Evolutionary conservation across 2,888 invertebrate genomes (phyloP), one percentile per base, ranked within the genome.

Genomic region (Sesia bembeciformis): DNA sequence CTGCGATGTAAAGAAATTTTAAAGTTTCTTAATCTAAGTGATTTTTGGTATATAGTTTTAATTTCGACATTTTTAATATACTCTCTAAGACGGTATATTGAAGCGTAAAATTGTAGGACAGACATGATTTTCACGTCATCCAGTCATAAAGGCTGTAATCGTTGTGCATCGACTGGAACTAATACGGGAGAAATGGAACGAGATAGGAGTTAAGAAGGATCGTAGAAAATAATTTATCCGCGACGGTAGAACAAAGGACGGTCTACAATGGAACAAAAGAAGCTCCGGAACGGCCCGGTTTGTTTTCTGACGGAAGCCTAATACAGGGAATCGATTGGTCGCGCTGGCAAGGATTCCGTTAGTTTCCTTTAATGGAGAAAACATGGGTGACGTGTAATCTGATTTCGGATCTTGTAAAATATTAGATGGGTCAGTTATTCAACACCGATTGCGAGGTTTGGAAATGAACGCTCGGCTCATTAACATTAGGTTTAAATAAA

Each of bases 91-190:
- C 76, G 71, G 74, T 75, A 82, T 77, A 80, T 68, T 78, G 81
- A 74, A 74, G 81, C 86, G 84, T 87, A 76, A 87, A 89, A 86
- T 88, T 86, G 79, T 80, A 71, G 76, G 78, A 73, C 74, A 80
- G 79, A 73, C 80, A 73, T 85, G 84, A 87, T 87, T 86, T 87
- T 86, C 82, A 83, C 87, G 81, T 85, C 87, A 88, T 85, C 81
- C 83, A 80, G 77, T 81, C 76, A 86, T 84, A 87, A 87, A 86
- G 81, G 77, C 74, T 74, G 81, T 87, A 89, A 89, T 88, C 87
- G 88, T 87, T 87, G 83, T 84, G 81, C 86, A 88, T 84, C 81
- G 82, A 72, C 78, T 86, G 88, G 86, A 87, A 89, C 88, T 88
- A 89, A 89, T 84, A 82, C 83, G 88, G 76, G 74, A 82, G 84